Evolutionary conservation across 2,113 vertebrate genomes (phyloP).

Genomic region (Vanacampus margaritifer): DNA sequence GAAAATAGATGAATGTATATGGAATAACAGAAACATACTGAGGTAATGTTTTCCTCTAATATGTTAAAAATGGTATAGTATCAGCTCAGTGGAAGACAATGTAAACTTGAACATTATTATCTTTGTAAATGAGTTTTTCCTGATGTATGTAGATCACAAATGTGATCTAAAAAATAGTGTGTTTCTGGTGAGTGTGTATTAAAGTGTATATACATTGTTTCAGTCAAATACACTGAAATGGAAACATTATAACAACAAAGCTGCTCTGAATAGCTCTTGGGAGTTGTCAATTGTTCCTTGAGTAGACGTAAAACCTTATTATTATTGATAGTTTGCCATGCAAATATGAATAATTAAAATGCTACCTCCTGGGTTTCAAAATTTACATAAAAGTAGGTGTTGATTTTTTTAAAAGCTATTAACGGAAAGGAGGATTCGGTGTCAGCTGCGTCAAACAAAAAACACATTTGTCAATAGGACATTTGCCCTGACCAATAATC

Average conservation of each 20-base stretch:
- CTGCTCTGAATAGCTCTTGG: not conserved
- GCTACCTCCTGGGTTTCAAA: not conserved
- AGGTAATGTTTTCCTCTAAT: too few species aligned
- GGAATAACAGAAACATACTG: not conserved
- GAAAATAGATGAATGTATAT: not conserved
- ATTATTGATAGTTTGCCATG: not conserved
- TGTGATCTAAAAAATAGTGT: not conserved
- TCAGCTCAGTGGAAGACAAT: not conserved
- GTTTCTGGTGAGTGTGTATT: not conserved
- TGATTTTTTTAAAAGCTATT: not conserved
- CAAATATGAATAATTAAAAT: not conserved
- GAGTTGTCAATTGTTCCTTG: not conserved
- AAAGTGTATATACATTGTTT: not conserved
- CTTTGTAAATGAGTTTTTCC: not conserved
- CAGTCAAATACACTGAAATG: not conserved
- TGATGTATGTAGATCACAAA: too few species aligned
- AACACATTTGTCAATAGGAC: slow-evolving; percentile 1
- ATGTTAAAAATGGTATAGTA: not conserved
- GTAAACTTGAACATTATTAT: not conserved
- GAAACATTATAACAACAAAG: not conserved
- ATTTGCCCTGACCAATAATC: slow-evolving; percentile 34
- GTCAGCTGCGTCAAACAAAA: not conserved
- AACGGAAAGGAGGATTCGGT: not conserved
- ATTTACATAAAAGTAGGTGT: not conserved
- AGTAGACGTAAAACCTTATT: not conserved